Evolutionary conservation across 2,113 vertebrate genomes (phyloP).

Genomic region (Numida meleagris): DNA sequence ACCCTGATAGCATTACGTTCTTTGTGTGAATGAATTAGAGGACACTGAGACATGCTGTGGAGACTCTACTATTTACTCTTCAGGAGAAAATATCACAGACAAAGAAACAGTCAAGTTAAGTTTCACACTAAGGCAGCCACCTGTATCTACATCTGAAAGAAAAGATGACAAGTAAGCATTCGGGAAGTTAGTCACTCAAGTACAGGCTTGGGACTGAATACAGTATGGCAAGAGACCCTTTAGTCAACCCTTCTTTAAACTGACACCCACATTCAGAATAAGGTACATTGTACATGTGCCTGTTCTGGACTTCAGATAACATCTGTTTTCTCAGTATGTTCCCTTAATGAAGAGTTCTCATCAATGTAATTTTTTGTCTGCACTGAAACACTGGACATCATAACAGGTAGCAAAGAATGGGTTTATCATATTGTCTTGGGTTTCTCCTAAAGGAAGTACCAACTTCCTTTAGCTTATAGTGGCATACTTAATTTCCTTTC

Average conservation of each 20-base stretch:
- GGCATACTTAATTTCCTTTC: neutral
- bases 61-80: neutral
- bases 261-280: neutral
- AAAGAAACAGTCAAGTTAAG: neutral
- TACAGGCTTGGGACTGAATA: neutral
- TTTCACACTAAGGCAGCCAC: neutral
- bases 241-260: neutral
- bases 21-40: neutral
- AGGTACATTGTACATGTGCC: neutral
- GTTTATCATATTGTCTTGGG: neutral
- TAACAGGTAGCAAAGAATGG: neutral
- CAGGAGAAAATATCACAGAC: neutral
- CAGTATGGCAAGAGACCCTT: neutral
- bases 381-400: neutral
- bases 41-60: neutral
- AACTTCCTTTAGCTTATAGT: neutral
- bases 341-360: neutral
- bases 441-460: neutral
- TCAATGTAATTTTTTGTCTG: neutral
- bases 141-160: neutral
- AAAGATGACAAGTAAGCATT: neutral
- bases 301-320: neutral
- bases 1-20: neutral
- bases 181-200: neutral
- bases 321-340: neutral